These are phyloP conservation scores for Stenoptilia bipunctidactyla DNA, from an alignment of 2,888 invertebrate species.

Conservation along the genomic window DNA sequence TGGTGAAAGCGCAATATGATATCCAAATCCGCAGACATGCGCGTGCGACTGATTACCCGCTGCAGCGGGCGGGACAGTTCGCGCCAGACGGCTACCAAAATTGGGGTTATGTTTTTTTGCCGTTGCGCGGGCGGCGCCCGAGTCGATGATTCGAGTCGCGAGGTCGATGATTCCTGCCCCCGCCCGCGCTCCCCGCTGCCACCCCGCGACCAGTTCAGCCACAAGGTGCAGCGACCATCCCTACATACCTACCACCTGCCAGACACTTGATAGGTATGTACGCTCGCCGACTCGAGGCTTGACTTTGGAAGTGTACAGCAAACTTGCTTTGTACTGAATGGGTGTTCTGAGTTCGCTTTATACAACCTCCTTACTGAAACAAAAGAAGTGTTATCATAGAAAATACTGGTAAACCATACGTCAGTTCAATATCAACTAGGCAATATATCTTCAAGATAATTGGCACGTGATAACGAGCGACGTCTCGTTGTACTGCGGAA, in stretches of 20 bases:
- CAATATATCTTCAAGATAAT: too few species aligned
- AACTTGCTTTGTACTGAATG: too few species aligned
- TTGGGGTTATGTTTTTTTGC: conserved; percentile 63
- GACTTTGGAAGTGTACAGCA: too few species aligned
- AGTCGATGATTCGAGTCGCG: conserved; percentile 28
- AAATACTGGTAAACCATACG: too few species aligned
- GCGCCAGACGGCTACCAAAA: conserved; percentile 60
- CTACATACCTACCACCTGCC: conserved; percentile 67
- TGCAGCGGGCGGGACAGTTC: conserved; percentile 41
- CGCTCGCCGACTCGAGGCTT: too few species aligned
- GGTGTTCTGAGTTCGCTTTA: too few species aligned
- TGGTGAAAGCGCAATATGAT: not conserved
- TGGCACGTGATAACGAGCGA: too few species aligned
- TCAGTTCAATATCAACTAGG: too few species aligned
- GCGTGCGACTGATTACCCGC: conserved; percentile 31
- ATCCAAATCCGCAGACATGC: conserved; percentile 12
- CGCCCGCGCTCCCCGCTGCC: conserved; percentile 23
- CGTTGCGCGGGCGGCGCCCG: conserved; percentile 34
- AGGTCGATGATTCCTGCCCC: conserved; percentile 54
- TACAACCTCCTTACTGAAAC: too few species aligned
- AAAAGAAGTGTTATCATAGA: too few species aligned
- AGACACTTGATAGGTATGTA: conserved; percentile 52
- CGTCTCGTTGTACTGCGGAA: too few species aligned
- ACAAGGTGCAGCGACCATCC: conserved; percentile 61
- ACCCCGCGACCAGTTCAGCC: conserved; percentile 55